Evolutionary conservation across 2,113 vertebrate species (phyloP).

Genomic region (Entomyzon cyanotis): DNA sequence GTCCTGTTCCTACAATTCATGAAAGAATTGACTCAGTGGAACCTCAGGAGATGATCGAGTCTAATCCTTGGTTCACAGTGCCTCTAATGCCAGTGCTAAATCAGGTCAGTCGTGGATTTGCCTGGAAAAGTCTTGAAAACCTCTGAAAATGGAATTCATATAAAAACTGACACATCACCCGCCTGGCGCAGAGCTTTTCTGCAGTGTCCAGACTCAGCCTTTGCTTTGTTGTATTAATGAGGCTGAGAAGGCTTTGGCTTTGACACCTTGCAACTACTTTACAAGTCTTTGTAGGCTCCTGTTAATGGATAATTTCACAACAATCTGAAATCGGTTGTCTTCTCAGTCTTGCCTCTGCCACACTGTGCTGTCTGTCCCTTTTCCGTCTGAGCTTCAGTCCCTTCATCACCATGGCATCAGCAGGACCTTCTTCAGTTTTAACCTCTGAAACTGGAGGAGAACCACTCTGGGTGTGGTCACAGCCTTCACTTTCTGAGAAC

Average conservation of each 20-base stretch:
- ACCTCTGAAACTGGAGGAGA: background rate
- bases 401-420: background rate
- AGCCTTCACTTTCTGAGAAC: background rate
- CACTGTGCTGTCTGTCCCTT: background rate
- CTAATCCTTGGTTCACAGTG: background rate
- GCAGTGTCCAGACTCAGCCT: background rate
- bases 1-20: background rate
- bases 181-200: background rate
- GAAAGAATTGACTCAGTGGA: background rate
- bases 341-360: background rate
- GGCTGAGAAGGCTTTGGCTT: background rate
- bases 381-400: background rate
- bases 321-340: too few species aligned
- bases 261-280: background rate
- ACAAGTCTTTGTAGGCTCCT: background rate
- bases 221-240: accelerated
- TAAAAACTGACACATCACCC: background rate
- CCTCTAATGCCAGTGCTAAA: background rate
- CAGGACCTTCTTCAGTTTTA: background rate
- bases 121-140: background rate
- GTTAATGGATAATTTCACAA: too few species aligned
- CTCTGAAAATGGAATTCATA: background rate
- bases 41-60: background rate
- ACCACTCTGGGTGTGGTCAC: background rate
- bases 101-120: background rate